These are phyloP conservation scores for Proisotoma minuta DNA, from an alignment of 2,888 invertebrate genomes.

Conservation along the genomic window DNA sequence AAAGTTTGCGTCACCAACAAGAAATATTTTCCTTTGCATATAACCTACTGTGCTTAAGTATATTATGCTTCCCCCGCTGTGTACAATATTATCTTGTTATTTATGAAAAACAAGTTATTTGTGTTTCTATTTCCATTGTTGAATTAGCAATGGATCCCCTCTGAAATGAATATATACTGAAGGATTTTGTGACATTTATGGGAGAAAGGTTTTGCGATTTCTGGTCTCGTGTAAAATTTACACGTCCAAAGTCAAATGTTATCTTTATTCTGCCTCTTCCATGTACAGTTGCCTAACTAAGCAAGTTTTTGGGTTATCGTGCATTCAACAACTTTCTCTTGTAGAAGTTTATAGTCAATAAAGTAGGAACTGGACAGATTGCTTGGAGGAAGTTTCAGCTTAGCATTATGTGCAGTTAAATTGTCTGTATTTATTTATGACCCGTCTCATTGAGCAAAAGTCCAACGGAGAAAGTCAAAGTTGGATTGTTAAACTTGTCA, in stretches of 20 bases:
- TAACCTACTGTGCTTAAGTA: too few relatives aligned
- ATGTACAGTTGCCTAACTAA: neutral
- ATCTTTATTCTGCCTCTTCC: neutral
- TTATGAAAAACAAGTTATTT: too few relatives aligned
- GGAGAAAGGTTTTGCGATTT: neutral
- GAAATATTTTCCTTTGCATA: too few relatives aligned
- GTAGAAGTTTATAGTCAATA: neutral
- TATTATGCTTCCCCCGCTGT: too few relatives aligned
- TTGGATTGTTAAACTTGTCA: neutral
- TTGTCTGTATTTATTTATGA: conserved; percentile 11
- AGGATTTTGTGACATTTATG: too few relatives aligned
- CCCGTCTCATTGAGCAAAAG: neutral
- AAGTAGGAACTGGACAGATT: neutral
- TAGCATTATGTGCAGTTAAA: neutral
- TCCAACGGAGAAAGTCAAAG: conserved; percentile 2
- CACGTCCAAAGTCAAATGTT: conserved; percentile 9
- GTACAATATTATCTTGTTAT: too few relatives aligned
- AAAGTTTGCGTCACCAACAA: too few relatives aligned
- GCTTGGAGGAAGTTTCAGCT: conserved; percentile 6
- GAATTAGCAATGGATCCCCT: too few relatives aligned
- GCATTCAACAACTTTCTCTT: neutral
- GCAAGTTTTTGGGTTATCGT: neutral
- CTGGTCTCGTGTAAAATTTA: conserved; percentile 9
- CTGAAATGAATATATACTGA: too few relatives aligned
- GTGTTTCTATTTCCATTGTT: too few relatives aligned